Evolutionary conservation across 1,140 invertebrate genomes (phyloP).

Genomic region (Megalopta genalis): DNA sequence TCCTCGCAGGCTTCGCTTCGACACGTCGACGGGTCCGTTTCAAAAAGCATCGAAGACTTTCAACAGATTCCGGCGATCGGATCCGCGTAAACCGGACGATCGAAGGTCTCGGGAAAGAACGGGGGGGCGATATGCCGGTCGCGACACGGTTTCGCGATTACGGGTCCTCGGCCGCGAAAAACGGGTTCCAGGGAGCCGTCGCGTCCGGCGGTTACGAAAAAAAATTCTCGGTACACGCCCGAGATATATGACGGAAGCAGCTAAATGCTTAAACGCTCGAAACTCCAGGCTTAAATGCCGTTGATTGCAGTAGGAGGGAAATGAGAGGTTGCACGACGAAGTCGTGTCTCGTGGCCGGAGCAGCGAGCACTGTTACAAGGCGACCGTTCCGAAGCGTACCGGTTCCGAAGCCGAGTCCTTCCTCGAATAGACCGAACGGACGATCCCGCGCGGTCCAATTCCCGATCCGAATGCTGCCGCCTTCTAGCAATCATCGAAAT

Average conservation of each 20-base stretch:
- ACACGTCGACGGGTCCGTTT: too few relatives aligned
- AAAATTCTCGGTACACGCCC: constrained; percentile 37
- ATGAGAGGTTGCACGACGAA: constrained; percentile 68
- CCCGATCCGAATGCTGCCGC: background rate
- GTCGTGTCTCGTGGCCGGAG: constrained; percentile 31
- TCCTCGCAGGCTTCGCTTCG: too few relatives aligned
- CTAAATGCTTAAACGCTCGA: constrained; percentile 74
- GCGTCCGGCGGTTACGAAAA: constrained; percentile 18
- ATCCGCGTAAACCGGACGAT: background rate
- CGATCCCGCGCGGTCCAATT: background rate
- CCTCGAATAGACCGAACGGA: constrained; percentile 16
- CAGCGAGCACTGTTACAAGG: constrained; percentile 10
- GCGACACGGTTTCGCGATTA: too few relatives aligned
- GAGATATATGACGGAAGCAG: constrained; percentile 70
- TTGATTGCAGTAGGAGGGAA: constrained; percentile 77
- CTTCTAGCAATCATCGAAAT: too few relatives aligned
- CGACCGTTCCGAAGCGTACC: background rate
- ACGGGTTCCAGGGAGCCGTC: constrained; percentile 15
- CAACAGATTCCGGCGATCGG: too few relatives aligned
- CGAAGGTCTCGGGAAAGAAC: background rate
- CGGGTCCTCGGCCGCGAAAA: background rate
- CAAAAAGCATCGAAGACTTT: too few relatives aligned
- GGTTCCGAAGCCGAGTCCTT: constrained; percentile 17
- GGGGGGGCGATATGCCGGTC: too few relatives aligned
- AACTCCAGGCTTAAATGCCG: constrained; percentile 68